Evolutionary conservation across 2,888 invertebrate species (phyloP).

Genomic region (Biston betularia): DNA sequence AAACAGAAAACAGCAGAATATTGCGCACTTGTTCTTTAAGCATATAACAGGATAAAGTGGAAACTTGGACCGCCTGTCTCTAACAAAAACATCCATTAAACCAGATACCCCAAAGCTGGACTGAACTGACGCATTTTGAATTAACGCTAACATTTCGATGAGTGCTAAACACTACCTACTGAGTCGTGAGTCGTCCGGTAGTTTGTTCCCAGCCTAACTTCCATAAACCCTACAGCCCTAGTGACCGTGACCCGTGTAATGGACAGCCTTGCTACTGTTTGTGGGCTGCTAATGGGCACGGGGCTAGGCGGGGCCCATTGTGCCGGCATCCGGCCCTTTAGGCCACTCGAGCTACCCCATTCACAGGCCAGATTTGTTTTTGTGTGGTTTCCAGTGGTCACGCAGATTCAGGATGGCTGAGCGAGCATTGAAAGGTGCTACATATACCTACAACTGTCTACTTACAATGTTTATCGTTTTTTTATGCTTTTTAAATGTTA

Average conservation of each 20-base stretch:
- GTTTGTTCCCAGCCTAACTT: not conserved
- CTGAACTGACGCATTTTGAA: no score
- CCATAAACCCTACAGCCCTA: slow-evolving; percentile 15
- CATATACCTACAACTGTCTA: not conserved
- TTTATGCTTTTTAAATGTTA: no score
- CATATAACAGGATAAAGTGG: no score
- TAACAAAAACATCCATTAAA: not conserved
- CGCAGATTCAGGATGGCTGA: not conserved
- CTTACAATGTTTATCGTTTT: not conserved
- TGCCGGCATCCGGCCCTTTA: slow-evolving; percentile 30
- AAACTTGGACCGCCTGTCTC: not conserved
- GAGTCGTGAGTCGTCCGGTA: not conserved
- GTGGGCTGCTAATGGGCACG: slow-evolving; percentile 39
- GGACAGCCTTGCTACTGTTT: slow-evolving; percentile 35
- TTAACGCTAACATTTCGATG: not conserved
- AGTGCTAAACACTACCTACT: not conserved
- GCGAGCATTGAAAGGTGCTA: not conserved
- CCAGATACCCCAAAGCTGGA: not conserved
- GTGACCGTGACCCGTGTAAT: slow-evolving; percentile 41
- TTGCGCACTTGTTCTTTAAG: no score
- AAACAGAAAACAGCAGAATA: no score
- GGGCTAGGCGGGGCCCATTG: slow-evolving; percentile 35
- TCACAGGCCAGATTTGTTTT: slow-evolving; percentile 26
- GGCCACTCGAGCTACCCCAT: slow-evolving; percentile 32
- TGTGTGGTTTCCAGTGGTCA: slow-evolving; percentile 7